Percentiles rank a stretch among this genome's conserved stretches.
phyloP scores from a whole-genome alignment of 2,113 vertebrate genomes.

The Apodemus sylvaticus region DNA sequence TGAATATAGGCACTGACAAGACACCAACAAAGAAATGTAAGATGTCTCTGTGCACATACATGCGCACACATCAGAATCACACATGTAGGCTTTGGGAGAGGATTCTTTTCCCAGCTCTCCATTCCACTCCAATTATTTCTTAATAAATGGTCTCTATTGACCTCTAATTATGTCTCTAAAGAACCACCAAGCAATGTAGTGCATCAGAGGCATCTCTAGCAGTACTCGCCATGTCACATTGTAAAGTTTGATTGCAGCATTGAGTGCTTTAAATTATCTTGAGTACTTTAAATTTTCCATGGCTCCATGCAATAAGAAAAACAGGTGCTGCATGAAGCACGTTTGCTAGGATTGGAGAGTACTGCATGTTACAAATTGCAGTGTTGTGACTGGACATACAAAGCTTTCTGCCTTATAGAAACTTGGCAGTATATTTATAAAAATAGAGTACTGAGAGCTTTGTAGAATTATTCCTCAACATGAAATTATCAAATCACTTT shows the following conservation, averaged over 20 bases:
- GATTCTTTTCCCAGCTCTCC: background rate
- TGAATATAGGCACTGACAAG: background rate
- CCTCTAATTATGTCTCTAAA: background rate
- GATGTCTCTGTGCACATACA: background rate
- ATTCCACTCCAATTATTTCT: background rate
- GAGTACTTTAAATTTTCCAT: background rate
- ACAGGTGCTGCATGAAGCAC: background rate
- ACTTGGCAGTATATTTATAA: background rate
- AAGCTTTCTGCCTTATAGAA: background rate
- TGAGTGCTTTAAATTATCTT: background rate
- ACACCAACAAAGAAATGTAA: background rate
- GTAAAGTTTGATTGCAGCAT: background rate
- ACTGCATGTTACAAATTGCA: background rate
- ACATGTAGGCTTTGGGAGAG: background rate
- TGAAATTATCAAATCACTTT: background rate
- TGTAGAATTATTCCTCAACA: background rate
- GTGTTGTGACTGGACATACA: background rate
- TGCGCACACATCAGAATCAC: background rate
- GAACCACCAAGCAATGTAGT: background rate
- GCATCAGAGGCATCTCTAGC: background rate
- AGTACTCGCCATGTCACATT: background rate
- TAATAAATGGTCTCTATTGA: background rate
- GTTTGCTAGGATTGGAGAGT: background rate
- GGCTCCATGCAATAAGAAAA: background rate
- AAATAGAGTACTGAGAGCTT: background rate